Conservation (phyloP, 92 coral and sea anemone genomes). For the Palythoa heliodiscus region DNA sequence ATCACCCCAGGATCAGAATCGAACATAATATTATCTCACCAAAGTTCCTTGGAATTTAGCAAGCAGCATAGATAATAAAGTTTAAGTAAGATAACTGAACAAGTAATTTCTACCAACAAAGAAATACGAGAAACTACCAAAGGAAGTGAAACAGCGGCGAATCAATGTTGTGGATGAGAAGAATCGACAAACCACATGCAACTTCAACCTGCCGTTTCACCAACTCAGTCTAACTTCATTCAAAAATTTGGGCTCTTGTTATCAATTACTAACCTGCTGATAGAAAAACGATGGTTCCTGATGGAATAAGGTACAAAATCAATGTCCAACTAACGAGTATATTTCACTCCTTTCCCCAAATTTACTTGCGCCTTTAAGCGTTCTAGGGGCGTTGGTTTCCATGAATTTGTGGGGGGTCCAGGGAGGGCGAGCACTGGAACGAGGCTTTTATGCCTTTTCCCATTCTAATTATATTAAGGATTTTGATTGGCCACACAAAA, state of each 20-base stretch:
- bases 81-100: neutral
- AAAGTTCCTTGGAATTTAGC: neutral
- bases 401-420: constrained; percentile 82
- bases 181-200: constrained; percentile 36
- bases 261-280: constrained; percentile 22
- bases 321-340: constrained; percentile 22
- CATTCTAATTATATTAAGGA: constrained; percentile 37
- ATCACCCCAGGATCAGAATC: neutral
- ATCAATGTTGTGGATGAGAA: neutral
- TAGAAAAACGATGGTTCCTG: constrained; percentile 12
- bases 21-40: neutral
- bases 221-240: constrained; percentile 6
- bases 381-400: constrained; percentile 96
- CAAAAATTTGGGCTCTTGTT: constrained; percentile 1
- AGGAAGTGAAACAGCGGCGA: constrained; percentile 15
- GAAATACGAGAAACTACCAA: constrained; percentile 23
- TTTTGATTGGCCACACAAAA: constrained; percentile 56
- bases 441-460: constrained; percentile 51
- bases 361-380: constrained; percentile 74
- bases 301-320: constrained; percentile 11
- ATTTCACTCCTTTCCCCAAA: constrained; percentile 48
- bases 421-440: constrained; percentile 71
- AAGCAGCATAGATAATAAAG: neutral
- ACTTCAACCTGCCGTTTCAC: constrained; percentile 37
- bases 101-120: neutral